Evolutionary conservation across 2,888 invertebrate genomes (phyloP).

Genomic region (Lithophane semibrunnea): DNA sequence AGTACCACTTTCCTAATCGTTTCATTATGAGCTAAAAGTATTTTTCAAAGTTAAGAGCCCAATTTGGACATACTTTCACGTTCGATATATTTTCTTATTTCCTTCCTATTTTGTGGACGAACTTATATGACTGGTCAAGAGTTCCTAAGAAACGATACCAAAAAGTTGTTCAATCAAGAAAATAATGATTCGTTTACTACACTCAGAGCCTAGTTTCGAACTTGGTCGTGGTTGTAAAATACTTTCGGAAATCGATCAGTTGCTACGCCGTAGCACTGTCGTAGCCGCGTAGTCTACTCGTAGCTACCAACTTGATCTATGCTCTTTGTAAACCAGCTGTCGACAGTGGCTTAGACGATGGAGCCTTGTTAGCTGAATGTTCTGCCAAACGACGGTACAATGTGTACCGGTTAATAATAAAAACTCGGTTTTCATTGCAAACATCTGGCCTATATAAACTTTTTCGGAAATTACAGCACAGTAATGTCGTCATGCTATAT

Average conservation of each 20-base stretch:
- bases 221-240: constrained; percentile 37
- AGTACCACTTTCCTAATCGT: constrained; percentile 7
- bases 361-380: constrained; percentile 62
- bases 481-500: constrained; percentile 15
- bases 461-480: constrained; percentile 24
- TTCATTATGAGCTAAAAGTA: not conserved
- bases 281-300: constrained; percentile 43
- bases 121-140: constrained; percentile 15
- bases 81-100: constrained; percentile 1
- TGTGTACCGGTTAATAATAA: constrained; percentile 40
- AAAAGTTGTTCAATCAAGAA: constrained; percentile 43
- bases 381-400: constrained; percentile 39
- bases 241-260: constrained; percentile 44
- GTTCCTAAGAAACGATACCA: constrained; percentile 1
- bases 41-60: not conserved
- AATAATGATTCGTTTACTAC: constrained; percentile 51
- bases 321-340: constrained; percentile 71
- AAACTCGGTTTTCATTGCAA: constrained; percentile 42
- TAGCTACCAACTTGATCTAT: constrained; percentile 74
- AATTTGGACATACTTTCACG: constrained; percentile 1
- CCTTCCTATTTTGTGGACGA: not conserved
- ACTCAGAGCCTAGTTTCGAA: constrained; percentile 28
- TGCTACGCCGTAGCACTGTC: constrained; percentile 49
- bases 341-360: constrained; percentile 71
- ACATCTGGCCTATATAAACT: constrained; percentile 50